Conservation (phyloP, 30 jellyfish, hydroid and myxozoan genomes). For the Catostylus mosaicus region DNA sequence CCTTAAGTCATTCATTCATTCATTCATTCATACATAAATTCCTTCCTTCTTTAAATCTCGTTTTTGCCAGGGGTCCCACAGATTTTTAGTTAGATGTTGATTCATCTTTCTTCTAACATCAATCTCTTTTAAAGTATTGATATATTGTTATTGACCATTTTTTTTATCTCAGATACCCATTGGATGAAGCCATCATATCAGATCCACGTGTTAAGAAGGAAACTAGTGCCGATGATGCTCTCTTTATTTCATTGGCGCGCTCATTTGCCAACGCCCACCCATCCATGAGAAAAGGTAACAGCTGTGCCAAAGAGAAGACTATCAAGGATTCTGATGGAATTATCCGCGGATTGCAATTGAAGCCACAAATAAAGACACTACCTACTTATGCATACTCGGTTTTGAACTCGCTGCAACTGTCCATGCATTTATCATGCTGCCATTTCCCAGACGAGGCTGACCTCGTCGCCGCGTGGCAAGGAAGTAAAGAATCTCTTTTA, state of each 20-base stretch:
- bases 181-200: conserved; percentile 47
- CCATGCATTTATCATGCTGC: conserved; percentile 86
- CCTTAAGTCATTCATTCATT: too few species aligned
- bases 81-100: too few species aligned
- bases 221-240: conserved; percentile 66
- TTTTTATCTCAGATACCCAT: conserved; percentile 71
- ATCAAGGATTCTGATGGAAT: conserved; percentile 54
- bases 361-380: conserved; percentile 58
- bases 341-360: conserved; percentile 67
- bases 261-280: conserved; percentile 53
- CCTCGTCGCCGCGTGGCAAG: conserved; percentile 83
- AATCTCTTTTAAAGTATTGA: too few species aligned
- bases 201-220: conserved; percentile 51
- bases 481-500: conserved; percentile 72
- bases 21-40: too few species aligned
- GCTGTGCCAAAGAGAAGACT: conserved; percentile 42
- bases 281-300: conserved; percentile 59
- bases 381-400: conserved; percentile 67
- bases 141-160: neutral
- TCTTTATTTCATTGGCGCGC: conserved; percentile 58
- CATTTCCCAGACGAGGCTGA: conserved; percentile 78
- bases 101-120: too few species aligned
- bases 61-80: too few species aligned
- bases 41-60: too few species aligned
- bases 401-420: conserved; percentile 70